A percentile compares a stretch with the other conserved stretches of the same genome.
phyloP scores from a whole-genome alignment of 2,797 vertebrate species.

The Heterohyrax brucei region DNA sequence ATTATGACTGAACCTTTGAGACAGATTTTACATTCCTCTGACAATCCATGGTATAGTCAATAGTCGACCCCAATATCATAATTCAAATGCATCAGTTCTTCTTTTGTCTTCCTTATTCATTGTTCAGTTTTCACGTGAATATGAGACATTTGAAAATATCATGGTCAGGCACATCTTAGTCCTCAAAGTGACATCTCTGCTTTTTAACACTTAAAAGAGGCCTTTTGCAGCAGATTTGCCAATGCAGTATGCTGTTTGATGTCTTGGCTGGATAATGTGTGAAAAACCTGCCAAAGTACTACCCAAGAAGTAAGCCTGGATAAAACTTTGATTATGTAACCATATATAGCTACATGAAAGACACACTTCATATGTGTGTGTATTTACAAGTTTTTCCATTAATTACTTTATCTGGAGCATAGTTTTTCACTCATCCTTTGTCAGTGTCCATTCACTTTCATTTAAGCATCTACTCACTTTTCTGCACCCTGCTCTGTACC shows the following conservation, averaged over 20 bases:
- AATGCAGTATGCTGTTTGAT: too few relatives aligned
- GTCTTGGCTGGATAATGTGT: not conserved
- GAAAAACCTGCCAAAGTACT: not conserved
- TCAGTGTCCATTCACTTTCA: not conserved
- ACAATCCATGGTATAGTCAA: too few relatives aligned
- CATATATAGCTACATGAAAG: not conserved
- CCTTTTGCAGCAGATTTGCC: too few relatives aligned
- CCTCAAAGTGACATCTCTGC: not conserved
- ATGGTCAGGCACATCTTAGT: too few relatives aligned
- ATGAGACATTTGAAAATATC: too few relatives aligned
- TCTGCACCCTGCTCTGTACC: not conserved
- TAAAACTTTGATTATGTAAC: not conserved
- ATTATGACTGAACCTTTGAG: too few relatives aligned
- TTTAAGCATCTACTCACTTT: not conserved
- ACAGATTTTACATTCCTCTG: too few relatives aligned
- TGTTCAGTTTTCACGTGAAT: too few relatives aligned
- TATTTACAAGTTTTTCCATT: not conserved
- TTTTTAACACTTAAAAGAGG: not conserved
- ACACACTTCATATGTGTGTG: not conserved
- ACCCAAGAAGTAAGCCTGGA: not conserved
- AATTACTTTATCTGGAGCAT: not conserved
- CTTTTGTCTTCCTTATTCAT: too few relatives aligned
- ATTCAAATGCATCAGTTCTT: too few relatives aligned
- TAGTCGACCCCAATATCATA: not conserved
- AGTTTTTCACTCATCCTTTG: not conserved